phyloP scores from a whole-genome alignment of 2,113 vertebrate species.

The Oncorhynchus kisutch region DNA sequence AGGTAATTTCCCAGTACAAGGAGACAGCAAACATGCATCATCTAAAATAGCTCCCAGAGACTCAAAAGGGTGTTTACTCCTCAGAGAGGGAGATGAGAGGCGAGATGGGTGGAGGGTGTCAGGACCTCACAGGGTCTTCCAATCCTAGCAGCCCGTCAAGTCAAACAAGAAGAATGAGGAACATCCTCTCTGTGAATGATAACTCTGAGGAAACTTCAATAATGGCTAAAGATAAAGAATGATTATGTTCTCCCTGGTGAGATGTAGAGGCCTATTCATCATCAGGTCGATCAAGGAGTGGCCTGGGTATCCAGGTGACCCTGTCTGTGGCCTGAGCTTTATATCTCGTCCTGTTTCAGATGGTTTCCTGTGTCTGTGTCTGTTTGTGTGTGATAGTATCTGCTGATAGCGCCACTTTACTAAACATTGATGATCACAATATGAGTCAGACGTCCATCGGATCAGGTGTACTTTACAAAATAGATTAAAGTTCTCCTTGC shows the following conservation, averaged over 20 bases:
- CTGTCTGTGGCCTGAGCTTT: not conserved
- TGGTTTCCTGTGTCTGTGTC: conserved; percentile 19
- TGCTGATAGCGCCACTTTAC: conserved; percentile 24
- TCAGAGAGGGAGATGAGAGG: conserved; percentile 30
- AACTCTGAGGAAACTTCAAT: conserved; percentile 23
- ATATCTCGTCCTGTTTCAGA: not conserved
- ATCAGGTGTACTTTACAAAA: too few species aligned
- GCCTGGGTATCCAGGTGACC: not conserved
- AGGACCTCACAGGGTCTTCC: conserved; percentile 31
- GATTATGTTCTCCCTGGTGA: conserved; percentile 15
- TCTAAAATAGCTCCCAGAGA: conserved; percentile 25
- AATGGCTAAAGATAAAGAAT: conserved; percentile 33
- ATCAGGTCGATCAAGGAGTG: conserved; percentile 16
- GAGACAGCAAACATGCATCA: conserved; percentile 48
- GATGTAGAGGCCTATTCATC: conserved; percentile 35
- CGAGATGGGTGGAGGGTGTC: conserved; percentile 23
- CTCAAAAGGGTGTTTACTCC: conserved; percentile 35
- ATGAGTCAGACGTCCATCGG: not conserved
- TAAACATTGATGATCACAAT: not conserved
- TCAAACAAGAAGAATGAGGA: conserved; percentile 42
- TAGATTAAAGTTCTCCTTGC: too few species aligned
- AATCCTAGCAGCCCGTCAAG: not conserved
- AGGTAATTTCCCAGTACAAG: conserved; percentile 64
- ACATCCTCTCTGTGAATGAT: conserved; percentile 21
- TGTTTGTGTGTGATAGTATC: not conserved